A percentile compares a stretch with the other conserved stretches of the same genome.
phyloP scores from a whole-genome alignment of 2,797 vertebrate species.

The Lacerta viridis region DNA sequence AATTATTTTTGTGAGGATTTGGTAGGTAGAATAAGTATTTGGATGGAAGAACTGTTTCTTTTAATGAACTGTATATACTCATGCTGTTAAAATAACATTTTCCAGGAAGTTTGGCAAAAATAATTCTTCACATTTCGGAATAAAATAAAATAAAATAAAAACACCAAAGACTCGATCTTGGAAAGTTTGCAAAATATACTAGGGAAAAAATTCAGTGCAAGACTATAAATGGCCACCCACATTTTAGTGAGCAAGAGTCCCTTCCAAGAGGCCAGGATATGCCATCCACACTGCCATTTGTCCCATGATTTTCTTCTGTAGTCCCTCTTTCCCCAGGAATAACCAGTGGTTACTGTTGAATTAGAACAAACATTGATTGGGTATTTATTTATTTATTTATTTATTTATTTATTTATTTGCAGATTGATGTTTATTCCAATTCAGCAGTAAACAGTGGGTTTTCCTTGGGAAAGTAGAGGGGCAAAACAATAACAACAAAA shows the following conservation, averaged over 20 bases:
- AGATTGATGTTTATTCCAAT: no score
- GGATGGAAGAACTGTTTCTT: constrained; percentile 55
- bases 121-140: background rate
- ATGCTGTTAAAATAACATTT: constrained; percentile 47
- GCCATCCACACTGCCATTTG: no score
- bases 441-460: no score
- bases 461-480: no score
- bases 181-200: background rate
- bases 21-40: constrained; percentile 55
- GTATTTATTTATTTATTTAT: no score
- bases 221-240: background rate
- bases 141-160: background rate
- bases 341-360: no score
- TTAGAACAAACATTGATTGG: no score
- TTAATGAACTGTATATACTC: constrained; percentile 37
- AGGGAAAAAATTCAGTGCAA: background rate
- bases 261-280: background rate
- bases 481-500: no score
- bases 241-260: background rate
- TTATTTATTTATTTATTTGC: no score
- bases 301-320: no score
- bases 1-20: constrained; percentile 55
- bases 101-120: background rate
- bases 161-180: background rate
- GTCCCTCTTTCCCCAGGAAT: no score